Base-by-base conservation (phyloP, 1,140 invertebrate genomes). In the Zophobas atratus region DNA sequence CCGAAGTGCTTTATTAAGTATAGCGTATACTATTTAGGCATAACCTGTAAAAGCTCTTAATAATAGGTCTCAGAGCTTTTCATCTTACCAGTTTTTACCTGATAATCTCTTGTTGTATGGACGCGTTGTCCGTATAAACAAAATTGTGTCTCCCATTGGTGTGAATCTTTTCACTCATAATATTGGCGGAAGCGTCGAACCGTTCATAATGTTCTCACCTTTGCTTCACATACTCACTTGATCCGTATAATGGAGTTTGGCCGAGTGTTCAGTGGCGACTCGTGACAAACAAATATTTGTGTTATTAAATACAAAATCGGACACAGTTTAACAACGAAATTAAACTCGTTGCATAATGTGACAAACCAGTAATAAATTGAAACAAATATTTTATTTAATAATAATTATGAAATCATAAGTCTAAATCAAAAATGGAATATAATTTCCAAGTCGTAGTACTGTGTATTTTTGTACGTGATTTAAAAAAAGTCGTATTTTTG, bases 191-290 rank as follows among this genome's bases (percentile, higher is more conserved):
- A 39, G 77, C 77, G 77, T 78, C 71, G 49, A 53, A 70, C 71
- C 63, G 55, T 75, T 60, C 35, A 60, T 78, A 78, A 78, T 78
- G 57, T 78, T 78, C 55, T 75, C 72, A 78, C 77, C 70, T 78
- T 78, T 70, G 74, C 46, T 41, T 76, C 70, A 56, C 33, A 76
- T 57, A 55, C 53, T 39, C 53, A 63, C 60, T 60, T 77, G 70
- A 77, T 76, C 41, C 46, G n/a, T 32, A 70, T 77, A 79, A 79
- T 79, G 49, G 55, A 1, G 35, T 57, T 57, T 43, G 63, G 43
- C 41, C 73, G 36, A 67, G 49, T 48, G 32, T 38, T 41, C 78
- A 79, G 48, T n/a, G 51, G 56, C 70, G 78, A 35, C 78, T 79
- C 78, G 78, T 79, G 38, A 60, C 1, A 4, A 20, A 20, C 20